These are phyloP conservation scores for Zoanthus sansibaricus DNA, from an alignment of 92 coral and sea anemone genomes.

Conservation along the genomic window DNA sequence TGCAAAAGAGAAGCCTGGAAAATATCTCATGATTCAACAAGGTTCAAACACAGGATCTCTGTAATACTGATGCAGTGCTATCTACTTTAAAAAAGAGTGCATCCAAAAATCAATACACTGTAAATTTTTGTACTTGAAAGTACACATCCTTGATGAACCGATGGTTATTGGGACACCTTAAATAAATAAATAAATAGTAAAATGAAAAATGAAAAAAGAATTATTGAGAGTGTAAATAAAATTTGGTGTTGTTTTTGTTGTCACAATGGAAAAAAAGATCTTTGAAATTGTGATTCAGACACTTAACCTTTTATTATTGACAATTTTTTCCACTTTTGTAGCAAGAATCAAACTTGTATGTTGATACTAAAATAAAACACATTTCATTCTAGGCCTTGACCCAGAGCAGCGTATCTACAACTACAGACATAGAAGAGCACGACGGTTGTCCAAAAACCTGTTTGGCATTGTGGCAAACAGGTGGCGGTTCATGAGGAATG, in stretches of 20 bases:
- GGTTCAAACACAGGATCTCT: no score
- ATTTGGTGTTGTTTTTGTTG: constrained; percentile 4
- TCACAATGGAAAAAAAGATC: not conserved
- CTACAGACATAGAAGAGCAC: constrained; percentile 66
- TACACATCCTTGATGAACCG: no score
- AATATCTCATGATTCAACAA: no score
- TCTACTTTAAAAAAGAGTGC: no score
- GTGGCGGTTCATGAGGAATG: constrained; percentile 45
- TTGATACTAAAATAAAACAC: constrained; percentile 4
- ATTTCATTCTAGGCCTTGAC: constrained; percentile 29
- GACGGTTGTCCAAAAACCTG: constrained; percentile 57
- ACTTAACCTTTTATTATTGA: not conserved
- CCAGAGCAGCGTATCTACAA: constrained; percentile 58
- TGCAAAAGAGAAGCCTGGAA: no score
- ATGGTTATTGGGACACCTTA: no score
- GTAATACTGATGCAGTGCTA: no score
- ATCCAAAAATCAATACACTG: no score
- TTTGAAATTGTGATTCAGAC: not conserved
- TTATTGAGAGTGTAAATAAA: constrained; percentile 12
- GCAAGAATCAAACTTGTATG: constrained; percentile 16
- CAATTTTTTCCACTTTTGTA: not conserved
- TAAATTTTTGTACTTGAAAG: no score
- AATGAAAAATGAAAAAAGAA: no score
- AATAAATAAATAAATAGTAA: no score
- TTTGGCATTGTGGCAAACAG: constrained; percentile 67